A percentile compares a stretch with the other conserved stretches of the same genome.
Conservation (phyloP, 1,140 invertebrate genomes). For the Pseudomyrmex concolor region DNA sequence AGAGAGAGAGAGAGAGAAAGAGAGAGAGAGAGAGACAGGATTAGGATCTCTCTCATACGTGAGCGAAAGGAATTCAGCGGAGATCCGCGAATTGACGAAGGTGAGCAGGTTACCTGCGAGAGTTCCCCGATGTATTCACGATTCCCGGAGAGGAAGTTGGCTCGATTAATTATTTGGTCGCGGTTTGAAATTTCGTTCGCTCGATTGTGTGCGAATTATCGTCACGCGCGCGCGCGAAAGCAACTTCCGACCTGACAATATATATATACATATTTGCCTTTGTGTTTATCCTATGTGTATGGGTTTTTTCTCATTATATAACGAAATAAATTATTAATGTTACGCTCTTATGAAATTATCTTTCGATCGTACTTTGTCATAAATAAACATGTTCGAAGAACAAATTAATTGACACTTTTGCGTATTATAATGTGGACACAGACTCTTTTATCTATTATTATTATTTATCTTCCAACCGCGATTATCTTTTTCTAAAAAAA, state of each 20-base stretch:
- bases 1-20: background rate
- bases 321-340: too few relatives aligned
- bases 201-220: slow-evolving; percentile 31
- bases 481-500: too few relatives aligned
- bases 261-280: too few relatives aligned
- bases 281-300: too few relatives aligned
- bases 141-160: background rate
- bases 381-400: too few relatives aligned
- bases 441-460: too few relatives aligned
- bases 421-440: too few relatives aligned
- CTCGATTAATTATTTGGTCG: slow-evolving; percentile 18
- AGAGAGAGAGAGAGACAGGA: background rate
- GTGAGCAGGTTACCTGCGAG: slow-evolving; percentile 63
- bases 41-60: background rate
- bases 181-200: slow-evolving; percentile 38
- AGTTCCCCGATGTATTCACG: slow-evolving; percentile 2
- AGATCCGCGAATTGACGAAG: slow-evolving; percentile 61
- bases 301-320: too few relatives aligned
- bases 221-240: slow-evolving; percentile 3
- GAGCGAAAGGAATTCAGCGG: slow-evolving; percentile 59
- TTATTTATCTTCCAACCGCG: too few relatives aligned
- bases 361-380: too few relatives aligned
- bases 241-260: slow-evolving; percentile 11
- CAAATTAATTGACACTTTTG: too few relatives aligned
- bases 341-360: too few relatives aligned